Conservation (phyloP, 2,113 vertebrate genomes). For the Tachycineta bicolor region DNA sequence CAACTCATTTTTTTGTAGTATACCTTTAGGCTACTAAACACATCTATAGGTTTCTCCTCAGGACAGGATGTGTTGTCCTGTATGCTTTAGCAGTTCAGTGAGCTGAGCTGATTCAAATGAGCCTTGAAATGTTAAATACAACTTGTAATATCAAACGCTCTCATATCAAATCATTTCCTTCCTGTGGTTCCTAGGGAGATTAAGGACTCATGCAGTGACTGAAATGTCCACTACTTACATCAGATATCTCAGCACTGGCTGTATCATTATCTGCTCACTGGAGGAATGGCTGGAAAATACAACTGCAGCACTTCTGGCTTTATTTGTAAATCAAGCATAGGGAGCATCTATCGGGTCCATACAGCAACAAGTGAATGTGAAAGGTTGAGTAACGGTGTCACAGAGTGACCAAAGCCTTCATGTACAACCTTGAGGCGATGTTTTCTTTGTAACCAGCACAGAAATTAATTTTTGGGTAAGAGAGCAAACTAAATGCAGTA, state of each 20-base stretch:
- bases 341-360: neutral
- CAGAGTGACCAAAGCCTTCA: slow-evolving; percentile 23
- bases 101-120: slow-evolving; percentile 72
- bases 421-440: neutral
- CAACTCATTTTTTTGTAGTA: neutral
- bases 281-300: slow-evolving; percentile 33
- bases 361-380: neutral
- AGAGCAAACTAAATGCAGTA: slow-evolving; percentile 8
- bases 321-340: neutral
- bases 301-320: neutral
- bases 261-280: slow-evolving; percentile 12
- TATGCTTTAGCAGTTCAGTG: slow-evolving; percentile 56
- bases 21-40: slow-evolving; percentile 32
- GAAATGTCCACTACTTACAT: slow-evolving; percentile 55
- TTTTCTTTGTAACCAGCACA: slow-evolving; percentile 11
- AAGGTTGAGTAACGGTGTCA: slow-evolving; percentile 4
- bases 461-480: slow-evolving; percentile 29
- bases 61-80: neutral
- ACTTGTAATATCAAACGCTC: slow-evolving; percentile 75
- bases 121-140: slow-evolving; percentile 80
- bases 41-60: slow-evolving; percentile 23
- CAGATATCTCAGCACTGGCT: slow-evolving; percentile 41
- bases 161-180: slow-evolving; percentile 75
- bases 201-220: slow-evolving; percentile 46
- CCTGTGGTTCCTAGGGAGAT: slow-evolving; percentile 70